These are phyloP conservation scores for Cryptocephalus moraei DNA, from an alignment of 2,888 invertebrate species.

Conservation along the genomic window DNA sequence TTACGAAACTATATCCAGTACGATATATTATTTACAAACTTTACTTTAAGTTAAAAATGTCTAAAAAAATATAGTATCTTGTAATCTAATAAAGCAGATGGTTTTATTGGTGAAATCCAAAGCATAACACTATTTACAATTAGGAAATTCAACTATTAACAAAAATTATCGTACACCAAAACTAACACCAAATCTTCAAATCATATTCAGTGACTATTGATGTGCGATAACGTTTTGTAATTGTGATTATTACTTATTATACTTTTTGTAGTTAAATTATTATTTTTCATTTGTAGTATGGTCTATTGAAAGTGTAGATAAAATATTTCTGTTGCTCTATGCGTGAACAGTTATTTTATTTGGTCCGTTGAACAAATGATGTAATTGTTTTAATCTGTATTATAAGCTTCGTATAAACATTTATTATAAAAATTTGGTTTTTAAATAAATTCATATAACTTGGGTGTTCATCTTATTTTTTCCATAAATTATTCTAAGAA, in stretches of 20 bases:
- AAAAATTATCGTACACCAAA: slow-evolving; percentile 6
- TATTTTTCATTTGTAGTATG: slow-evolving; percentile 10
- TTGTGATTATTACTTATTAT: slow-evolving; percentile 5
- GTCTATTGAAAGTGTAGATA: too few species aligned
- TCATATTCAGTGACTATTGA: not conserved
- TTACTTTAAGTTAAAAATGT: too few species aligned
- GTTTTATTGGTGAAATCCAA: too few species aligned
- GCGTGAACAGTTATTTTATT: slow-evolving; percentile 16
- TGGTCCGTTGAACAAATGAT: slow-evolving; percentile 16
- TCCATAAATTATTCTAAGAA: too few species aligned
- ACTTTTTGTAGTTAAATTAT: slow-evolving; percentile 12
- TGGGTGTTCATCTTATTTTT: too few species aligned
- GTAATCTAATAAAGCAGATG: too few species aligned
- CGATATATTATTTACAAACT: too few species aligned
- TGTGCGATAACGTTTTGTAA: slow-evolving; percentile 10
- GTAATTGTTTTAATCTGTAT: slow-evolving; percentile 24
- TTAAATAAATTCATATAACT: slow-evolving; percentile 9
- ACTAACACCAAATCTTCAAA: not conserved
- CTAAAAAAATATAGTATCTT: too few species aligned
- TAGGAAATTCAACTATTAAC: too few species aligned
- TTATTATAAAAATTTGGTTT: slow-evolving; percentile 28
- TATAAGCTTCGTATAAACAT: slow-evolving; percentile 29
- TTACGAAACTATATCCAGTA: too few species aligned
- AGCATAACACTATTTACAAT: too few species aligned
- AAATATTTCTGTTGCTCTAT: slow-evolving; percentile 4